phyloP scores from a whole-genome alignment of 2,888 invertebrate species.

The Endotricha flammealis region DNA sequence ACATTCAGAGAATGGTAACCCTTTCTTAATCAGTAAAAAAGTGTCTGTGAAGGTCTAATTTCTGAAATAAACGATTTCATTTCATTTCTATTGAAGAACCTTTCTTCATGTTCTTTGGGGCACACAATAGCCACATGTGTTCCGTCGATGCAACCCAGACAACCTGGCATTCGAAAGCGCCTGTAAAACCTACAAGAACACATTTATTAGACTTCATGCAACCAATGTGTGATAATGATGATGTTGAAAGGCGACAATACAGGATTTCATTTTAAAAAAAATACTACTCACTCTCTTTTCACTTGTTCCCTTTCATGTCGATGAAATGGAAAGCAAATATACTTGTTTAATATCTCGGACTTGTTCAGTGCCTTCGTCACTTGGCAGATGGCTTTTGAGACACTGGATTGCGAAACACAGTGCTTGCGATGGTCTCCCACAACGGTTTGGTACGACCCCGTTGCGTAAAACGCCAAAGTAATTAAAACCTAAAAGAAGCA shows the following conservation, averaged over 20 bases:
- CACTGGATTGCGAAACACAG: constrained; percentile 12
- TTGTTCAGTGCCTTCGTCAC: constrained; percentile 13
- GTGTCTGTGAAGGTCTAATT: too few relatives aligned
- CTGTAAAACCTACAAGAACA: not conserved
- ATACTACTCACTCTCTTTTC: constrained; percentile 3
- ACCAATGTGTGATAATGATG: too few relatives aligned
- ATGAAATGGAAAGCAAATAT: constrained; percentile 12
- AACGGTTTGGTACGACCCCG: too few relatives aligned
- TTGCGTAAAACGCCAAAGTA: constrained; percentile 13
- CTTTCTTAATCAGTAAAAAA: too few relatives aligned
- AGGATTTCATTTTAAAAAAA: not conserved
- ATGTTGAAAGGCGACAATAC: too few relatives aligned
- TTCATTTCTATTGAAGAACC: constrained; percentile 6
- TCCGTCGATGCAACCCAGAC: constrained; percentile 8
- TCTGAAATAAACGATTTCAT: too few relatives aligned
- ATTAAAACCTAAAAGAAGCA: constrained; percentile 10
- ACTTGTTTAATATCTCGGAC: constrained; percentile 11
- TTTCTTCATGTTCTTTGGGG: constrained; percentile 3
- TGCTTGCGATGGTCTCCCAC: too few relatives aligned
- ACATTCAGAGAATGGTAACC: constrained; percentile 12
- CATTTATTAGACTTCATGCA: not conserved
- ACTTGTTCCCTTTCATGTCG: constrained; percentile 7
- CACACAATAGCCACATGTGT: too few relatives aligned
- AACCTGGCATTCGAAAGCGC: constrained; percentile 1
- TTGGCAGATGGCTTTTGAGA: constrained; percentile 11